Base-by-base conservation (phyloP, 2,113 vertebrate genomes). In the Spermophilus dauricus region DNA sequence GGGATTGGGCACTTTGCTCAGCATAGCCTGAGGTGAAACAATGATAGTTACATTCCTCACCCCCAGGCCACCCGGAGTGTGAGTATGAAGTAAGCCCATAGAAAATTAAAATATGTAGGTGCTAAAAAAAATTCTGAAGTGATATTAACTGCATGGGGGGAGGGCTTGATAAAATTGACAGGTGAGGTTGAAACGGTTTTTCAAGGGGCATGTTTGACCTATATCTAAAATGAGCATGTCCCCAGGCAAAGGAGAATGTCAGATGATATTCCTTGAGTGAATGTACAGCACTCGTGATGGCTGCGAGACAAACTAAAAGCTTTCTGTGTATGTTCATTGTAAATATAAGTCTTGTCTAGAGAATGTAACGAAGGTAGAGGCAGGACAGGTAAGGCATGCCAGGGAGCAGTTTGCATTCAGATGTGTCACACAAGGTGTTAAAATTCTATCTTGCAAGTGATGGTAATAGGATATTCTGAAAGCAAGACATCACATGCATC, bases 331-430 rank as follows among this genome's bases (percentile, higher is more conserved):
- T 51, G 32, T 22, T 96, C 16, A 26, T 76, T 58, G 56, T 32
- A 92, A 72, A 69, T n/a, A 16, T 28, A 0, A 11, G 16, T 70
- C n/a, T 58, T 30, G 75, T 34, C 72, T 24, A 90, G 37, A 65
- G 16, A 16, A 56, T 8, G 24, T 61, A 56, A 53, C 0, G 8
- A 32, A 70, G 1, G 0, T 37, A 32, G 32, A 87, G 2, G 51
- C 37, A 61, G 53, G 0, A 22, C 4, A 5, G 0, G 28, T 37
- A 73, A 84, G n/a, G 4, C 61, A 51, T 12, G 4, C 0, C 16
- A 63, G 48, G 30, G 51, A 91, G 1, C n/a, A 89, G 8, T 0
- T 2, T 16, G 34, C 18, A 18, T 4, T 20, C 17, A 8, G 28
- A 78, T 2, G 4, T 6, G 7, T 18, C 6, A 48, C 12, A 39